Evolutionary conservation across 2,113 vertebrate species (phyloP).

Genomic region (Chrysemys picta): DNA sequence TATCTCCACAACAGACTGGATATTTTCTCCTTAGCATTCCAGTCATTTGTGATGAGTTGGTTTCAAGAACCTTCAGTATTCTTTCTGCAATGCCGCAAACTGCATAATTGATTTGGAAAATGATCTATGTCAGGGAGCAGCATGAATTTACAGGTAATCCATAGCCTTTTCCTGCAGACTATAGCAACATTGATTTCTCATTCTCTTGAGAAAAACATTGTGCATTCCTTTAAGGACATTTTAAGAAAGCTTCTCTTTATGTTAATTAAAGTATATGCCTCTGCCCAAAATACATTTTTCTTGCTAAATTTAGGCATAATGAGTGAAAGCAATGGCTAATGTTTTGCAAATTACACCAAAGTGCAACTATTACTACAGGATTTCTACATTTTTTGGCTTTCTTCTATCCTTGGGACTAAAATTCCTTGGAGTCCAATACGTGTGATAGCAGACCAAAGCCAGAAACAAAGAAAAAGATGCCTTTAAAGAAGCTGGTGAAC

Average conservation of each 20-base stretch:
- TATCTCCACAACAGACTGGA: not conserved
- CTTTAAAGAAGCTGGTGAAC: not conserved
- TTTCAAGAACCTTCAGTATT: not conserved
- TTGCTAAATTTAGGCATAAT: not conserved
- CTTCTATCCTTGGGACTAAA: not conserved
- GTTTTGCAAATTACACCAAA: not conserved
- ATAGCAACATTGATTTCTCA: not conserved
- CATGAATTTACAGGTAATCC: not conserved
- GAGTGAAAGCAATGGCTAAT: not conserved
- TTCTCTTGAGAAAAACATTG: not conserved
- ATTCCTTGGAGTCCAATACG: not conserved
- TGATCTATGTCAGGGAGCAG: not conserved
- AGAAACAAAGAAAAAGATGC: not conserved
- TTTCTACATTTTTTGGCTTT: not conserved
- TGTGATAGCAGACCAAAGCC: not conserved
- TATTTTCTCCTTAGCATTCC: not conserved
- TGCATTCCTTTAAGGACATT: not conserved
- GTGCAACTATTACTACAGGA: not conserved
- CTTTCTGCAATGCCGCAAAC: not conserved
- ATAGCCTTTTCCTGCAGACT: not conserved
- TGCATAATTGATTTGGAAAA: not conserved
- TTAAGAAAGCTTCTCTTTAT: not conserved
- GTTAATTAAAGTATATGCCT: accelerated
- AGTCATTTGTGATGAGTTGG: not conserved
- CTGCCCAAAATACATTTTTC: not conserved